Conservation (phyloP, 2,888 invertebrate species). For the Leuctra nigra region DNA sequence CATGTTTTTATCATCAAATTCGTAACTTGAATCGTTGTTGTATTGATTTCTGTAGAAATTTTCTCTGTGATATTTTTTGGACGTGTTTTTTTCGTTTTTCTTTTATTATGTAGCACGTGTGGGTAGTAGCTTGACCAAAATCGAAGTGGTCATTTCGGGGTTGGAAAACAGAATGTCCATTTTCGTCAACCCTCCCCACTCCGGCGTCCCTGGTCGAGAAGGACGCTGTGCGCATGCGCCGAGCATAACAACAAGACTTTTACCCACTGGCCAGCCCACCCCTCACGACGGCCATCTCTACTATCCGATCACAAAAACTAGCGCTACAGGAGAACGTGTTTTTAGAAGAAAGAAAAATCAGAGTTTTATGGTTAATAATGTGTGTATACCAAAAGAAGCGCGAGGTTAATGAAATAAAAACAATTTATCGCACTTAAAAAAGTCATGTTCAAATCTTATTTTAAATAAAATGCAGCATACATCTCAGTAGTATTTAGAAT, state of each 20-base stretch:
- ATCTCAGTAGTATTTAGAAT: too few relatives aligned
- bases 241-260: slow-evolving; percentile 11
- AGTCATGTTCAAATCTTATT: too few relatives aligned
- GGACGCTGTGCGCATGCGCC: slow-evolving; percentile 4
- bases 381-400: too few relatives aligned
- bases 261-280: slow-evolving; percentile 9
- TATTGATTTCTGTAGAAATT: not conserved
- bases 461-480: too few relatives aligned
- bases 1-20: not conserved
- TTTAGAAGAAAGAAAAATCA: too few relatives aligned
- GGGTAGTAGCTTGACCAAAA: not conserved
- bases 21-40: not conserved
- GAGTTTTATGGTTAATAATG: too few relatives aligned
- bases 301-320: too few relatives aligned
- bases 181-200: slow-evolving; percentile 4
- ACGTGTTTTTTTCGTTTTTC: not conserved
- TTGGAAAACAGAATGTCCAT: slow-evolving; percentile 1
- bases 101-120: not conserved
- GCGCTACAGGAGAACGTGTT: too few relatives aligned
- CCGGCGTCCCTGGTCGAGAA: not conserved
- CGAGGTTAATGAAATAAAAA: too few relatives aligned
- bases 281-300: not conserved
- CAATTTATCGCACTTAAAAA: too few relatives aligned
- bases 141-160: slow-evolving; percentile 10
- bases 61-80: not conserved